phyloP scores from a whole-genome alignment of 2,888 invertebrate species.

The Zele albiditarsus region DNA sequence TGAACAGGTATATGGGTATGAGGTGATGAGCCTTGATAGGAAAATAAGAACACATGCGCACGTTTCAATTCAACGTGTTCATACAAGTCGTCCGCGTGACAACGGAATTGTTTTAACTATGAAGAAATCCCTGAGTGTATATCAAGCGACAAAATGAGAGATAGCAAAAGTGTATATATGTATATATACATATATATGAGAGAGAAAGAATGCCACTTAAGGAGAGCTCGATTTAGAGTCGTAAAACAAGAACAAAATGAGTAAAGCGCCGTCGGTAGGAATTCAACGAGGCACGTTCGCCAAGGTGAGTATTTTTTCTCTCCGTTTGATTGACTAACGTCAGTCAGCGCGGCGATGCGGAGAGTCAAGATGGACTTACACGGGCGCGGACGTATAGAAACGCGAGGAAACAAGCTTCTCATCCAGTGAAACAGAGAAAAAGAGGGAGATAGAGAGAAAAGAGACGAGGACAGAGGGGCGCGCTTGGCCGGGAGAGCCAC shows the following conservation, averaged over 20 bases:
- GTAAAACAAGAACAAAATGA: conserved; percentile 47
- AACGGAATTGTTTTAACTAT: neutral
- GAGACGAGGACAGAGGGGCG: conserved; percentile 19
- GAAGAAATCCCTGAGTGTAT: neutral
- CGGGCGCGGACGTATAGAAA: neutral
- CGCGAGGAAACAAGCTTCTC: neutral
- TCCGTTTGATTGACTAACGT: conserved; percentile 70
- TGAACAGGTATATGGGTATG: too few relatives aligned
- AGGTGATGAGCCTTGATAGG: too few relatives aligned
- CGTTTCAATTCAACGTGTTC: neutral
- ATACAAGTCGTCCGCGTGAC: neutral
- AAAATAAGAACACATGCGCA: too few relatives aligned
- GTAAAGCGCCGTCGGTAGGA: conserved; percentile 59
- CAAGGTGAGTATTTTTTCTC: conserved; percentile 68
- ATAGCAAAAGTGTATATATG: neutral
- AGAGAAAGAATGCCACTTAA: conserved; percentile 40
- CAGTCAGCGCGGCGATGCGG: conserved; percentile 60
- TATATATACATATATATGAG: conserved; percentile 7
- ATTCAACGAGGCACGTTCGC: conserved; percentile 64
- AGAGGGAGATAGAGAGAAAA: conserved; percentile 19
- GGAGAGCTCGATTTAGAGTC: conserved; percentile 44
- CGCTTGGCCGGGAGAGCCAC: conserved; percentile 48
- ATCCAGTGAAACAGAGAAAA: conserved; percentile 50
- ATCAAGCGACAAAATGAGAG: conserved; percentile 3
- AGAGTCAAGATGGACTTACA: conserved; percentile 16